Evolutionary conservation across 1,140 invertebrate genomes (phyloP).

Genomic region (Eriosoma lanigerum): DNA sequence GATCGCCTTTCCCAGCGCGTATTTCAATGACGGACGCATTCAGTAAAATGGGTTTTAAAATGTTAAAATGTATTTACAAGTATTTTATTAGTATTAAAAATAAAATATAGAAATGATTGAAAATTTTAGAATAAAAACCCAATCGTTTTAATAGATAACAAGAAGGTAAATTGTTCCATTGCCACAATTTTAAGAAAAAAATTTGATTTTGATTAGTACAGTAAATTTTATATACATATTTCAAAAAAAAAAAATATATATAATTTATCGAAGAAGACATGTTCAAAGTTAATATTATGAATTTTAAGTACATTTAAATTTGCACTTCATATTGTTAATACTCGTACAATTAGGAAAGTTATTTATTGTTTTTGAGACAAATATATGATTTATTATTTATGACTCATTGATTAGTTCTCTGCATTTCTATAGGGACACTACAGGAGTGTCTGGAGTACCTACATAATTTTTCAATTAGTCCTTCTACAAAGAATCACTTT

Average conservation of each 20-base stretch:
- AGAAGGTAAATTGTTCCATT: conserved; percentile 12
- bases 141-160: not conserved
- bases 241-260: not conserved
- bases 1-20: conserved; percentile 6
- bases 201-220: too few relatives aligned
- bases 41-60: conserved; percentile 41
- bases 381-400: conserved; percentile 33
- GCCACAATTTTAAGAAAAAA: too few relatives aligned
- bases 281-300: too few relatives aligned
- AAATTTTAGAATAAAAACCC: conserved; percentile 10
- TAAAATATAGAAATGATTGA: conserved; percentile 12
- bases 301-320: too few relatives aligned
- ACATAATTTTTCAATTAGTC: conserved; percentile 25
- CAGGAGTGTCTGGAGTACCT: not conserved
- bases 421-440: not conserved
- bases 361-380: conserved; percentile 6
- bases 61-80: conserved; percentile 41
- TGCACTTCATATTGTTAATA: too few relatives aligned
- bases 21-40: conserved; percentile 5
- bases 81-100: conserved; percentile 15
- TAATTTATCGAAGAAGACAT: not conserved
- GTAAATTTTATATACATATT: too few relatives aligned
- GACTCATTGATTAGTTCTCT: not conserved
- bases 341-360: not conserved
- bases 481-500: not conserved